Evolutionary conservation across 2,113 vertebrate species (phyloP).

Genomic region (Phasianus colchicus): DNA sequence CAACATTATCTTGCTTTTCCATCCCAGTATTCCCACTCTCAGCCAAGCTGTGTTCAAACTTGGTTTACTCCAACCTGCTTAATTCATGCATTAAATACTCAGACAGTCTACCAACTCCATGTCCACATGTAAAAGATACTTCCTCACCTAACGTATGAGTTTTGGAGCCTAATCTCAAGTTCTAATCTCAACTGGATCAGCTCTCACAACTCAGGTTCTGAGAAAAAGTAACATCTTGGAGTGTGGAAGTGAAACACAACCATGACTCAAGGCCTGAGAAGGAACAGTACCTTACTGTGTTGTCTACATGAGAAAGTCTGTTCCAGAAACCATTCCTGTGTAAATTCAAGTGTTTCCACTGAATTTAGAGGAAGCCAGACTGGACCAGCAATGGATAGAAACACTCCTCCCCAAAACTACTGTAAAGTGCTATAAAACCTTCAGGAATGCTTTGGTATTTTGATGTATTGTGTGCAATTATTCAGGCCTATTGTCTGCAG

Average conservation of each 20-base stretch:
- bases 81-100: neutral
- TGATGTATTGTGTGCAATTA: neutral
- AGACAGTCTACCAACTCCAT: neutral
- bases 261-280: neutral
- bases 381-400: neutral
- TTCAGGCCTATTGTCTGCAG: conserved; percentile 13
- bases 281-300: neutral
- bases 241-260: neutral
- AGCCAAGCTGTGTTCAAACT: neutral
- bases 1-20: neutral
- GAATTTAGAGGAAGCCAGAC: conserved; percentile 3
- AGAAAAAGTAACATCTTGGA: neutral
- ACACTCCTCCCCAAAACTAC: neutral
- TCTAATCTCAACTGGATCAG: neutral
- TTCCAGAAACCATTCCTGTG: neutral
- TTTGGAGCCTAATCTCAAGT: neutral
- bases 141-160: neutral
- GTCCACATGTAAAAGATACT: neutral
- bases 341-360: neutral
- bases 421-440: neutral
- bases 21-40: neutral
- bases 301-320: neutral
- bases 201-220: neutral
- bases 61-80: neutral
- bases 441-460: neutral